A percentile compares a stretch with the other conserved stretches of the same genome.
phyloP scores from a whole-genome alignment of 2,113 vertebrate genomes.

The Sapajus apella region DNA sequence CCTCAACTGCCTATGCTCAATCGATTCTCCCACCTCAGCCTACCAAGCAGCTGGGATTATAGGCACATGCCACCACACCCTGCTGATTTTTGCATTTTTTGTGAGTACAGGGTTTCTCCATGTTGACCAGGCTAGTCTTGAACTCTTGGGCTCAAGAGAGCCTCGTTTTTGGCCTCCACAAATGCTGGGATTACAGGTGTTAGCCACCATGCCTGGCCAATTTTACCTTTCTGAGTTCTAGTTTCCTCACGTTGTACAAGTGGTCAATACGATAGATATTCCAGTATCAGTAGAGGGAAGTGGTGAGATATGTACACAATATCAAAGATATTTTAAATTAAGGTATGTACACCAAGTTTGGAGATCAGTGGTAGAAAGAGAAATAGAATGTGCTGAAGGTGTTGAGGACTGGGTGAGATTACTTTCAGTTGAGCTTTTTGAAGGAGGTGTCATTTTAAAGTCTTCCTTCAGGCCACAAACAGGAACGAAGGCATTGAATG shows the following conservation, averaged over 20 bases:
- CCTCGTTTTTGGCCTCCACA: too few relatives aligned
- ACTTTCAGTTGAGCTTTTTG: neutral
- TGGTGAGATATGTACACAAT: neutral
- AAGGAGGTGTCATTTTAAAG: conserved; percentile 39
- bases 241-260: conserved; percentile 17
- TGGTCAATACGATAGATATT: neutral
- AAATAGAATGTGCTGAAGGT: neutral
- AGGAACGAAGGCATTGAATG: conserved; percentile 31
- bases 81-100: too few relatives aligned
- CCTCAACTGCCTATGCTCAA: too few relatives aligned
- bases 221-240: neutral
- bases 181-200: too few relatives aligned
- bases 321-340: neutral
- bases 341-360: neutral
- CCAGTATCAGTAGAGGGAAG: neutral
- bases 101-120: too few relatives aligned
- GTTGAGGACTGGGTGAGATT: neutral
- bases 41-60: too few relatives aligned
- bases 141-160: too few relatives aligned
- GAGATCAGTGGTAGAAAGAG: neutral
- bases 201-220: neutral
- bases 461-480: conserved; percentile 22
- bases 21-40: too few relatives aligned
- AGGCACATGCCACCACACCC: too few relatives aligned
- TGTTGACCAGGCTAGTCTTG: too few relatives aligned